Percentiles rank a stretch among this genome's conserved stretches.
phyloP scores from a whole-genome alignment of 2,888 invertebrate species.

The Amaurobius ferox region DNA sequence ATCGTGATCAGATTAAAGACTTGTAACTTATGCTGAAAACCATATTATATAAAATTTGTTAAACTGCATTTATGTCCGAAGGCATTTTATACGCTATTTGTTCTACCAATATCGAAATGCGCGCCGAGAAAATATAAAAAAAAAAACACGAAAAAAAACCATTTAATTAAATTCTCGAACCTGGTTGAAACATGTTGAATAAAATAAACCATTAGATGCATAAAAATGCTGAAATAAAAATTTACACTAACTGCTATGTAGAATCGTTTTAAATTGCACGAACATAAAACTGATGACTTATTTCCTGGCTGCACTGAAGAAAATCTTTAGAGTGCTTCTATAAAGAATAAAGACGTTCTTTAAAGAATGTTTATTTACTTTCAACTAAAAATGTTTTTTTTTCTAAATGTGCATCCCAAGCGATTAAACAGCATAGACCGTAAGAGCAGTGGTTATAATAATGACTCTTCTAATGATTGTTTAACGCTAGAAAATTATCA shows the following conservation, averaged over 20 bases:
- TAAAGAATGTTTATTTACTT: not conserved
- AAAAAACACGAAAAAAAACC: too few relatives aligned
- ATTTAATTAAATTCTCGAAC: too few relatives aligned
- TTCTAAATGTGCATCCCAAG: not conserved
- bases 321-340: not conserved
- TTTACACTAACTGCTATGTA: not conserved
- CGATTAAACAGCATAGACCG: not conserved
- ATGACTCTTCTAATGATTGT: constrained; percentile 1
- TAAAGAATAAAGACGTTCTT: not conserved
- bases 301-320: not conserved
- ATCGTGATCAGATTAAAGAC: too few relatives aligned
- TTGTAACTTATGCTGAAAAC: too few relatives aligned
- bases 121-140: too few relatives aligned
- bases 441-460: not conserved
- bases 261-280: not conserved
- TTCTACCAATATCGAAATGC: too few relatives aligned
- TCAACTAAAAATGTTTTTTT: not conserved
- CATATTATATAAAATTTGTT: too few relatives aligned
- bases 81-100: too few relatives aligned
- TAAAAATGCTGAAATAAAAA: not conserved
- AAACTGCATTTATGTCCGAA: too few relatives aligned
- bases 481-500: constrained; percentile 10
- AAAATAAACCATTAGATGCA: not conserved
- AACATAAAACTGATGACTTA: constrained; percentile 6
- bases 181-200: too few relatives aligned